Base-by-base conservation (phyloP, 1,140 invertebrate genomes). In the Gryllus bimaculatus region DNA sequence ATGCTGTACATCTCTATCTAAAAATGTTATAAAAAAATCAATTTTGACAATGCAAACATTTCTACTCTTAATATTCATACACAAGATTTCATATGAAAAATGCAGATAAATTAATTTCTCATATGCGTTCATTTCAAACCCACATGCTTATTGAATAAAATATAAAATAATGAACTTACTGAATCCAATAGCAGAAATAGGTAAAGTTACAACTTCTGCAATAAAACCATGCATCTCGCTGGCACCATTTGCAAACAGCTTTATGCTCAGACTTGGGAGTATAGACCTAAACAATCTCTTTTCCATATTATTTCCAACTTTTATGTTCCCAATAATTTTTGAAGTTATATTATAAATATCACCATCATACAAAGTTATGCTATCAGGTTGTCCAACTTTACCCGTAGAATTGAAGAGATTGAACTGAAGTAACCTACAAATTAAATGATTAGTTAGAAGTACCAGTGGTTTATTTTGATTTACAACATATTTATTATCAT, bases 161-260 rank as follows among this genome's bases (percentile, higher is more conserved):
- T 39, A 39, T 39, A 39, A 39, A 39, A 39, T 39, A 39, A 39
- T 39, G 5, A 18, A 89, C 92, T 92, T 88, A 95, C 95, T 93
- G 83, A 95, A 93, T 83, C 94, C 94, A 84, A 96, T 93, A 18
- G 94, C 92, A 66, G 95, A 95, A 82, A 96, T 95, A 0, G 98
- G 98, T 26, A 99, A 86, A 0, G 96, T 98, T 0, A 99, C 92
- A 78, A 99, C 91, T 88, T 99, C 98, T 18, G 98, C 98, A 82
- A 99, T 95, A 84, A 99, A 99, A 78, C 98, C 98, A 86, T 98
- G 94, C n/a, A 91, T 88, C 47, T 91, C 92, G 74, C 95, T 95
- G 0, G 96, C 97, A 66, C 97, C 97, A 81, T 96, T 98, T 0
- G 97, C 96, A 83, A 98, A 96, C 13, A 99, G 85, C 84, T 96